Conservation (phyloP, 2,888 invertebrate genomes). For the Pharmacophagus antenor region DNA sequence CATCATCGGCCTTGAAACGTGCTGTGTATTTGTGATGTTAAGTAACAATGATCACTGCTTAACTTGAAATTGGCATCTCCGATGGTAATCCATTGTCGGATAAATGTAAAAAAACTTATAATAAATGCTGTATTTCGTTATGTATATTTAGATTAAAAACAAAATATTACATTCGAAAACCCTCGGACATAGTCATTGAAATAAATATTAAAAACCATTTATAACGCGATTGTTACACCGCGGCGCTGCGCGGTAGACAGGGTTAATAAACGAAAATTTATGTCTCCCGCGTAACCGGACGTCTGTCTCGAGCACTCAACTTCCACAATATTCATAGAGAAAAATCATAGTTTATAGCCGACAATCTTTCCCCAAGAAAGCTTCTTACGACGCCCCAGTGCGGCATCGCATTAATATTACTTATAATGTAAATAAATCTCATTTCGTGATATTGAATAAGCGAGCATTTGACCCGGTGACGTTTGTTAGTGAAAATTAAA, state of each 20-base stretch:
- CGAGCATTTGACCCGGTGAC: slow-evolving; percentile 35
- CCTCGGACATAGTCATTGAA: background rate
- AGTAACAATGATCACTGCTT: too few species aligned
- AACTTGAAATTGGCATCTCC: too few species aligned
- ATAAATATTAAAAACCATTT: slow-evolving; percentile 18
- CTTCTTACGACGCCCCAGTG: slow-evolving; percentile 52
- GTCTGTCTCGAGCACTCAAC: slow-evolving; percentile 56
- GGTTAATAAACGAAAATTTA: slow-evolving; percentile 45
- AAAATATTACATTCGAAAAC: background rate
- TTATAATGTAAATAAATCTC: slow-evolving; percentile 63
- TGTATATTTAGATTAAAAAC: background rate
- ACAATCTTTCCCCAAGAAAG: slow-evolving; percentile 67
- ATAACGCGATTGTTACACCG: slow-evolving; percentile 12
- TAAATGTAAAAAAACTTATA: too few species aligned
- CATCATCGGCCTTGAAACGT: too few species aligned
- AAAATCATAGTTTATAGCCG: slow-evolving; percentile 74
- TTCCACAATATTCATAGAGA: slow-evolving; percentile 66
- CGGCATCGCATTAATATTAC: slow-evolving; percentile 62
- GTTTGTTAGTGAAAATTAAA: slow-evolving; percentile 29
- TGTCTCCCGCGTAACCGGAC: slow-evolving; percentile 42
- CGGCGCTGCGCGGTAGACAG: slow-evolving; percentile 11
- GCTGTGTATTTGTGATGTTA: too few species aligned
- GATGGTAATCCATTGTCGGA: too few species aligned
- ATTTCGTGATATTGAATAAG: slow-evolving; percentile 57
- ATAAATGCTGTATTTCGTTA: background rate